Base-by-base conservation (phyloP, 2,797 vertebrate genomes). In the Microcaecilia unicolor region DNA sequence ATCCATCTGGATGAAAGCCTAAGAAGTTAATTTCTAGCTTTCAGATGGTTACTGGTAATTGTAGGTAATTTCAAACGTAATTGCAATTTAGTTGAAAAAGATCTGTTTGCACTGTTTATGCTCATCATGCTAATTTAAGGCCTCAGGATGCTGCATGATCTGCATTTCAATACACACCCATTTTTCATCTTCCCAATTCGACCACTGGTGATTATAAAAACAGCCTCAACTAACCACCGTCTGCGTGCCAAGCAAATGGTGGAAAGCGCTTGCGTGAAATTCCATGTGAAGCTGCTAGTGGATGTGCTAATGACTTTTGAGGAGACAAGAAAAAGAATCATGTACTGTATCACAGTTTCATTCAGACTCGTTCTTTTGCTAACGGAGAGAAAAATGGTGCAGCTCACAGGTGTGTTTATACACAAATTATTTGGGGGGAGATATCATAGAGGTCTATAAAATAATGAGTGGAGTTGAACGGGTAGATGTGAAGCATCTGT, bases 51-150 rank as follows among this genome's bases (percentile, higher is more conserved):
- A 42, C 80, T 81, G 84, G 84, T 90, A 92, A 92, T 92, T 91
- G 84, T 84, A 86, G 87, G 85, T 81, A 78, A 89, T 90, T 92
- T 90, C 75, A 83, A 81, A 82, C 79, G 78, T 86, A 85, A 90
- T 80, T 83, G 81, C 83, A 82, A 85, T 87, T 58, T 83, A 83
- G 84, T 77, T 83, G 65, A 44, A 76, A 80, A 78, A 76, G 72
- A 78, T 72, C 79, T 64, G 60, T 78, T 81, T 78, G 78, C 77
- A 69, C 31, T 84, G 85, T 86, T 91, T 89, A 79, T 80, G 79
- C 79, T 85, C 80, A 78, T 78, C 70, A 69, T 80, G 80, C 83
- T 92, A 88, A 90, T 89, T 90, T 87, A 83, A 87, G 86, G 74
- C 78, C 75, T 74, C 53, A 65, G 74, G 76, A 78, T 64, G 70